These are phyloP conservation scores for Brachionus sp. DNA, from an alignment of 1,140 invertebrate genomes.

Conservation along the genomic window DNA sequence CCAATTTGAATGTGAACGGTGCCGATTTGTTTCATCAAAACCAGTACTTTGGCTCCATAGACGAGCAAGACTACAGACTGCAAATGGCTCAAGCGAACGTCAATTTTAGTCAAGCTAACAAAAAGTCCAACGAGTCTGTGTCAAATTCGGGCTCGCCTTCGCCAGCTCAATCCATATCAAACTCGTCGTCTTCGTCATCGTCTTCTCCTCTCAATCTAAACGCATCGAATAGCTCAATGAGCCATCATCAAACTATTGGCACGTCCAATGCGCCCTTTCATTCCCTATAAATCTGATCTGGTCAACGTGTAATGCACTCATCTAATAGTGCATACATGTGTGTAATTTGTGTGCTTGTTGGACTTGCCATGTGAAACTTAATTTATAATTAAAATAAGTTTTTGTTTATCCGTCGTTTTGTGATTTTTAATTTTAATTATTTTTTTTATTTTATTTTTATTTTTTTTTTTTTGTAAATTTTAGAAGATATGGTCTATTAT, in stretches of 20 bases:
- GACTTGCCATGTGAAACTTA: conserved; percentile 24
- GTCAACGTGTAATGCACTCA: not conserved
- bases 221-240: not conserved
- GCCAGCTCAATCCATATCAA: conserved; percentile 43
- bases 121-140: conserved; percentile 11
- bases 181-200: conserved; percentile 39
- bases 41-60: not conserved
- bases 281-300: not conserved
- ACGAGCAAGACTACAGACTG: not conserved
- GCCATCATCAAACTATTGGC: not conserved
- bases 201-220: conserved; percentile 26
- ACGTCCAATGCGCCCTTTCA: not conserved
- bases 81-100: conserved; percentile 34
- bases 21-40: conserved; percentile 21
- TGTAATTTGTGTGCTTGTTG: too few species aligned
- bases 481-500: conserved; percentile 19
- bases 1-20: not conserved
- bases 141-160: conserved; percentile 14
- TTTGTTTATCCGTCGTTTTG: conserved; percentile 26
- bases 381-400: not conserved
- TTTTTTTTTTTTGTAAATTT: conserved; percentile 2
- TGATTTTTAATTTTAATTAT: not conserved
- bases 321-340: too few species aligned
- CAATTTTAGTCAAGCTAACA: conserved; percentile 20
- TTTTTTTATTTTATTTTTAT: not conserved